Evolutionary conservation across 1,140 invertebrate genomes (phyloP).

Genomic region (Drosophila sp.): DNA sequence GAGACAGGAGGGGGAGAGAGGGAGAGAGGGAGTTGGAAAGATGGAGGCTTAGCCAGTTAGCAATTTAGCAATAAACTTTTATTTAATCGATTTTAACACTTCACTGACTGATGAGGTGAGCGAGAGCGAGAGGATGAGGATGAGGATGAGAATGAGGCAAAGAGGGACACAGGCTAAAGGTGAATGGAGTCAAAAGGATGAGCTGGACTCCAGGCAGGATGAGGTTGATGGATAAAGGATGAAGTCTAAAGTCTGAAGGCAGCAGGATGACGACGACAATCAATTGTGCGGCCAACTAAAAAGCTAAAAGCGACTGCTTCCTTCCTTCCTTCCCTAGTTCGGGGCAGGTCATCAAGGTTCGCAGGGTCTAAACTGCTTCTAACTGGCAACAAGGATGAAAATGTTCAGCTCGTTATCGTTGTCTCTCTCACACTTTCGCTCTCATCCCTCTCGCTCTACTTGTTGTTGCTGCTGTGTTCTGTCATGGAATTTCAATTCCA

Average conservation of each 20-base stretch:
- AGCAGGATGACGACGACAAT: conserved; percentile 47
- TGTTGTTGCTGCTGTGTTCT: conserved; percentile 15
- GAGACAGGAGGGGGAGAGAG: conserved; percentile 17
- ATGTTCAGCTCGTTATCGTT: conserved; percentile 15
- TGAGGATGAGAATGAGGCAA: background rate
- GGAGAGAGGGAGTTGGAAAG: background rate
- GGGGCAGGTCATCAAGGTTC: conserved; percentile 14
- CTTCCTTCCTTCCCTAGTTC: conserved; percentile 17
- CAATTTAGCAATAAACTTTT: conserved; percentile 82
- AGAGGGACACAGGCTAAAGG: conserved; percentile 5
- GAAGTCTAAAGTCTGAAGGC: conserved; percentile 16
- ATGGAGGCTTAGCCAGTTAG: conserved; percentile 65
- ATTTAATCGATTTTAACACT: conserved; percentile 83
- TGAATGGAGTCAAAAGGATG: background rate
- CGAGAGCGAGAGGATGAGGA: background rate
- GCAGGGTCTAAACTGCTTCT: conserved; percentile 11
- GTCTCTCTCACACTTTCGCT: background rate
- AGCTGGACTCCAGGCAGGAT: too few species aligned
- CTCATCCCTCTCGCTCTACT: background rate
- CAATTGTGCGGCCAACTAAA: conserved; percentile 62
- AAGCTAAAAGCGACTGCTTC: conserved; percentile 48
- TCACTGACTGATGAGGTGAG: conserved; percentile 49
- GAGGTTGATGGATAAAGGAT: background rate
- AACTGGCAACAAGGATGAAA: conserved; percentile 7
- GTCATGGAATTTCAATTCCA: conserved; percentile 68